A percentile compares a stretch with the other conserved stretches of the same genome.
phyloP scores from a whole-genome alignment of 64 coral and sea anemone species.

The Astreopora myriophthalma region DNA sequence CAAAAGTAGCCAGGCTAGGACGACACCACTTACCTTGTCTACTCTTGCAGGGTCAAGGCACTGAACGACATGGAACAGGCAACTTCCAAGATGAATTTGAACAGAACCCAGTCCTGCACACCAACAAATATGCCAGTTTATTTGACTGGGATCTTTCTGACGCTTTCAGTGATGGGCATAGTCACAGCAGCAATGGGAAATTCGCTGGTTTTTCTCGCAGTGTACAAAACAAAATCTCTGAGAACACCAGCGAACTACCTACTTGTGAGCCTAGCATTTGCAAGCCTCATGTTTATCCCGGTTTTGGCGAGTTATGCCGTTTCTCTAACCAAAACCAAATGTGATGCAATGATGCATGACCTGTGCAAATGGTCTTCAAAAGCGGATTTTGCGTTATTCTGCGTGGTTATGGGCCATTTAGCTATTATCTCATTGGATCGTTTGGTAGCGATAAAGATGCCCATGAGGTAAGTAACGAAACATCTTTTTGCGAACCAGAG shows the following conservation, averaged over 20 bases:
- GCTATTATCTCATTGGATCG: slow-evolving; percentile 14
- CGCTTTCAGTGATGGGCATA: background rate
- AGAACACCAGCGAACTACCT: slow-evolving; percentile 13
- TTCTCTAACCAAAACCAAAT: background rate
- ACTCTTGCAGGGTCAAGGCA: background rate
- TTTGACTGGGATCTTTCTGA: slow-evolving; percentile 6
- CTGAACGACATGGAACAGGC: no score
- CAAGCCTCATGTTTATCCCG: slow-evolving; percentile 1
- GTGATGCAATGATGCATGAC: background rate
- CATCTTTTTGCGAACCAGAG: no score
- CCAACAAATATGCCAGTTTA: background rate
- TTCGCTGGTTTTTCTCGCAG: background rate
- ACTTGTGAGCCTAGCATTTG: background rate
- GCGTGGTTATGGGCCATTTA: slow-evolving; percentile 1
- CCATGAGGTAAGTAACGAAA: slow-evolving; percentile 3
- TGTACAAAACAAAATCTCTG: background rate
- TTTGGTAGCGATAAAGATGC: background rate
- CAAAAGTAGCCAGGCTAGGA: no score
- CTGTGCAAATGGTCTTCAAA: background rate
- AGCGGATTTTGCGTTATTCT: slow-evolving; percentile 1
- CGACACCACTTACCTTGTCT: background rate
- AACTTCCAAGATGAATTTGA: background rate
- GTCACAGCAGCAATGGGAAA: background rate
- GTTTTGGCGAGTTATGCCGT: background rate
- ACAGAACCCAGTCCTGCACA: background rate